These are phyloP conservation scores for Oceanodroma tethys DNA, from an alignment of 2,113 vertebrate genomes.

Conservation along the genomic window DNA sequence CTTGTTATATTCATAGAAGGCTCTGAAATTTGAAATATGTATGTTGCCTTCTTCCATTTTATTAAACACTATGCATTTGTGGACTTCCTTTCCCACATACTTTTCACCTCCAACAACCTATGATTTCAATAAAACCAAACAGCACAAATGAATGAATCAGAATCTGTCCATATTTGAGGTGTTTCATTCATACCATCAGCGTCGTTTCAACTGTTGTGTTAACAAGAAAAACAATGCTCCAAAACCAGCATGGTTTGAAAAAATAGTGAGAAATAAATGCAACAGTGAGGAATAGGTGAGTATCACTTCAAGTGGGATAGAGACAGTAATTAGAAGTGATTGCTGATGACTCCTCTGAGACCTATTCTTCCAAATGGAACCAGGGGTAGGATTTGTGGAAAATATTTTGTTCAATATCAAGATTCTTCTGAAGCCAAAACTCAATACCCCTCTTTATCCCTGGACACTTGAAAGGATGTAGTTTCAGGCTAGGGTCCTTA, in stretches of 20 bases:
- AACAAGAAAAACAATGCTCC: not conserved
- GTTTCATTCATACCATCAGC: not conserved
- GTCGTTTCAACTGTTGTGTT: not conserved
- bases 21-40: not conserved
- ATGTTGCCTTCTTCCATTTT: not conserved
- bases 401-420: not conserved
- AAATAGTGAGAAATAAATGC: not conserved
- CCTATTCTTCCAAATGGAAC: not conserved
- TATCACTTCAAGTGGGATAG: not conserved
- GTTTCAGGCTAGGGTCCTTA: not conserved
- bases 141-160: not conserved
- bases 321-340: not conserved
- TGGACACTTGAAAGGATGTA: not conserved
- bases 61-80: not conserved
- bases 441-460: not conserved
- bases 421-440: not conserved
- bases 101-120: not conserved
- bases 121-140: not conserved
- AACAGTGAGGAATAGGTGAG: not conserved
- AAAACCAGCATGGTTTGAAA: not conserved
- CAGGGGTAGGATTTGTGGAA: not conserved
- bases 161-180: not conserved
- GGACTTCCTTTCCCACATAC: not conserved
- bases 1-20: not conserved
- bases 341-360: not conserved